phyloP scores from a whole-genome alignment of 2,888 invertebrate genomes.

The Scaptomyza reducta region DNA sequence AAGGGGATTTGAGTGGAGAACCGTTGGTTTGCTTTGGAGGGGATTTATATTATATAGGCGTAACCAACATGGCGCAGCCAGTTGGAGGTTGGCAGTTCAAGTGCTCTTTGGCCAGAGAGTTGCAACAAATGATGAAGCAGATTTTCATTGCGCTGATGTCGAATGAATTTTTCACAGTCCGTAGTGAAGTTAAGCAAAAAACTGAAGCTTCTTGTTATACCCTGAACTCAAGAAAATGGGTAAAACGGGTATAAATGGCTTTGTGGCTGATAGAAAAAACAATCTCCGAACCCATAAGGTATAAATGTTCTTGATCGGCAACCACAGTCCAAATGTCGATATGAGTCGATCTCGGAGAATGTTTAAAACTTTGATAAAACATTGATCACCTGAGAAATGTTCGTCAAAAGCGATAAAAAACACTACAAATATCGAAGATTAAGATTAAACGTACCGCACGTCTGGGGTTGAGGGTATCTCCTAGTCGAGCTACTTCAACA shows the following conservation, averaged over 20 bases:
- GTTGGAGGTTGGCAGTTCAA: constrained; percentile 42
- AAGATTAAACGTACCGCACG: not conserved
- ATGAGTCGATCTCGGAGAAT: not conserved
- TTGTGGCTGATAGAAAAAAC: not conserved
- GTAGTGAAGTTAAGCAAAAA: constrained; percentile 53
- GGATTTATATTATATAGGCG: constrained; percentile 53
- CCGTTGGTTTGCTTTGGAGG: constrained; percentile 25
- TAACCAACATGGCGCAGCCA: constrained; percentile 73
- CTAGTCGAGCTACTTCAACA: not conserved
- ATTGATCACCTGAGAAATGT: not conserved
- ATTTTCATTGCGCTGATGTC: constrained; percentile 70
- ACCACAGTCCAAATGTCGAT: no score
- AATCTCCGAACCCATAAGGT: not conserved
- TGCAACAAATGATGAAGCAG: constrained; percentile 58
- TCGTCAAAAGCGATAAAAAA: not conserved
- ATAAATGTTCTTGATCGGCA: no score
- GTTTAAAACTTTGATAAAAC: no score
- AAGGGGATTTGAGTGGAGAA: constrained; percentile 5
- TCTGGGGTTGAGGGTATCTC: not conserved
- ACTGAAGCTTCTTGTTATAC: constrained; percentile 35
- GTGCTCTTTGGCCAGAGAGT: constrained; percentile 61
- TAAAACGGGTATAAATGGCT: not conserved
- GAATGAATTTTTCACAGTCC: constrained; percentile 76
- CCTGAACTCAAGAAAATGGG: not conserved
- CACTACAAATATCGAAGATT: not conserved